Conservation (phyloP, 2,113 vertebrate genomes). For the Pitta sordida region DNA sequence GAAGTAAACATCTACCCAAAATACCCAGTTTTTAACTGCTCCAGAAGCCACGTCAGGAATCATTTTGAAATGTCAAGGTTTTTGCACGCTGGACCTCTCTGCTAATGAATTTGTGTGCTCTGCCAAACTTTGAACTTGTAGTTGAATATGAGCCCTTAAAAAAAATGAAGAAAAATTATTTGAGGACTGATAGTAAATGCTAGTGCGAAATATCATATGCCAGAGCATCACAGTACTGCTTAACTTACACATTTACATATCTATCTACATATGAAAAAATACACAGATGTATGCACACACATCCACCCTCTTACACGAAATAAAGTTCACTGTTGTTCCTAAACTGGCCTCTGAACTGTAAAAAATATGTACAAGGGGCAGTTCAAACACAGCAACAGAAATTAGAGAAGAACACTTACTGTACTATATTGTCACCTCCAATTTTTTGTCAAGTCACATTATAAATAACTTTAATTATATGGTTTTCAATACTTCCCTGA, state of each 20-base stretch:
- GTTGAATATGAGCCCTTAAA: not conserved
- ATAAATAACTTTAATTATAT: not conserved
- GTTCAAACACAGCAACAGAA: not conserved
- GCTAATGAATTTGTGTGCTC: not conserved
- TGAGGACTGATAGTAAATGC: not conserved
- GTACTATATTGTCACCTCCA: not conserved
- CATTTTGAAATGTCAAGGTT: not conserved
- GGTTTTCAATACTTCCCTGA: not conserved
- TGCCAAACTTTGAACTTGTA: not conserved
- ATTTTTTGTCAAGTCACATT: not conserved
- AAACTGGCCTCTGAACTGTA: not conserved
- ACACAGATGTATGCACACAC: not conserved
- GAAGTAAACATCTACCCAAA: not conserved
- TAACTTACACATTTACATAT: not conserved
- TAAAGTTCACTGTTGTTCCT: not conserved
- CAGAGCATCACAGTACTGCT: not conserved
- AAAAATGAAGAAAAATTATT: not conserved
- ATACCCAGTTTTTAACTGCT: not conserved
- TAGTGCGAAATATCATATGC: not conserved
- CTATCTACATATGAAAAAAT: not conserved
- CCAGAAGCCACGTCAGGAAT: not conserved
- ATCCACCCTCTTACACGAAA: not conserved
- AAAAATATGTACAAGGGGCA: not conserved
- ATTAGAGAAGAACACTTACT: not conserved
- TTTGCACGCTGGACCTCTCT: not conserved